Percentiles rank a stretch among this genome's conserved stretches.
Evolutionary conservation across 2,888 invertebrate genomes (phyloP).

Genomic region (Ichneumoninae sp.): DNA sequence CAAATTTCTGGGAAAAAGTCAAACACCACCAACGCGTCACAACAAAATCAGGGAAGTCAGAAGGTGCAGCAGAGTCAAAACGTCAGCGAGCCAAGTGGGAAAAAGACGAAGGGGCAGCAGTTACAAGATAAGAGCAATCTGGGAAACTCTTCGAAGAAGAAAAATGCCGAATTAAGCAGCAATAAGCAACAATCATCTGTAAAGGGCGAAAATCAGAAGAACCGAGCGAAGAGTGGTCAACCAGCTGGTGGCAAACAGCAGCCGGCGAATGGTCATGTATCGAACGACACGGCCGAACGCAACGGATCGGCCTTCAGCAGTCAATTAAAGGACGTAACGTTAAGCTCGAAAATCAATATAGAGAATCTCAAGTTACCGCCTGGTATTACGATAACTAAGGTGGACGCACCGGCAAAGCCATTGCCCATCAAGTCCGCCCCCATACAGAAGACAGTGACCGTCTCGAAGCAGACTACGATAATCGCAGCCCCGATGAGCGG

Average conservation of each 20-base stretch:
- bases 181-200: conserved; percentile 62
- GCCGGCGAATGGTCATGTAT: conserved; percentile 49
- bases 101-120: conserved; percentile 67
- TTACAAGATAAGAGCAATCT: conserved; percentile 69
- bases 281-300: conserved; percentile 66
- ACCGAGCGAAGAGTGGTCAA: conserved; percentile 69
- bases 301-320: conserved; percentile 75
- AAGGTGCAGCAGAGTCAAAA: conserved; percentile 16
- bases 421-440: conserved; percentile 79
- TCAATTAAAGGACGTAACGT: conserved; percentile 77
- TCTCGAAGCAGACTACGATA: conserved; percentile 82
- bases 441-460: conserved; percentile 77
- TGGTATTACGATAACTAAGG: conserved; percentile 92
- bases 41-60: conserved; percentile 49
- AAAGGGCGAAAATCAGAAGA: conserved; percentile 76
- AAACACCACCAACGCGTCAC: conserved; percentile 44
- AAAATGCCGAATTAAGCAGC: conserved; percentile 51
- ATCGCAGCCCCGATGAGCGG: conserved; percentile 83
- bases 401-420: conserved; percentile 85
- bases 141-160: conserved; percentile 55
- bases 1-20: not conserved
- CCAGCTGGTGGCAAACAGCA: conserved; percentile 71
- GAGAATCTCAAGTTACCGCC: conserved; percentile 87
- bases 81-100: conserved; percentile 50
- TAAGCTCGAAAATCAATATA: conserved; percentile 80